Conservation (phyloP, 2,113 vertebrate genomes). For the Phalacrocorax pelagicus region DNA sequence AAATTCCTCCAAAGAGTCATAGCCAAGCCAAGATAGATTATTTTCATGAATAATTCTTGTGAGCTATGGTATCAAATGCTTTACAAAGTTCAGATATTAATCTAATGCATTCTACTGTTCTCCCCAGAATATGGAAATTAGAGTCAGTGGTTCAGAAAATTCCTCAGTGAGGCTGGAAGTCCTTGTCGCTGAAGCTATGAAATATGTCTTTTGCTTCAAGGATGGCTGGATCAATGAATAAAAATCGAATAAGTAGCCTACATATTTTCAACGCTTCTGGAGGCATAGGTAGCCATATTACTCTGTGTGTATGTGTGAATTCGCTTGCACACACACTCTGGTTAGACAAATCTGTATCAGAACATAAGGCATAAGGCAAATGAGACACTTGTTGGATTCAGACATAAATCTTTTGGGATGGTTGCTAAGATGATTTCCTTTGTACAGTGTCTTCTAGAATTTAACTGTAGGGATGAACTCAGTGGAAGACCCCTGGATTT, state of each 20-base stretch:
- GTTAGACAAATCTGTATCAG: background rate
- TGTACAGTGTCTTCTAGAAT: background rate
- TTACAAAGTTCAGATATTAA: constrained; percentile 53
- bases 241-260: constrained; percentile 15
- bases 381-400: background rate
- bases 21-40: constrained; percentile 23
- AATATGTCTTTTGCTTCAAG: constrained; percentile 17
- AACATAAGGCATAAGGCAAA: background rate
- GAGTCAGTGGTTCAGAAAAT: constrained; percentile 52
- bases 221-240: constrained; percentile 38
- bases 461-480: background rate
- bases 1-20: constrained; percentile 32
- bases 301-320: background rate
- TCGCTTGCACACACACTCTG: background rate
- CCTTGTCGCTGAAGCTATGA: constrained; percentile 25
- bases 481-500: background rate
- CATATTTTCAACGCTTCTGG: background rate
- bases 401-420: background rate
- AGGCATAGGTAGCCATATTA: background rate
- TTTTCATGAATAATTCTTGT: constrained; percentile 58
- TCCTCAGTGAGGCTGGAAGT: constrained; percentile 15
- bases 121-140: constrained; percentile 35
- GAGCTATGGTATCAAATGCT: constrained; percentile 21
- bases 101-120: constrained; percentile 41
- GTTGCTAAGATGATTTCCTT: background rate